These are phyloP conservation scores for Microcebus tavaratra DNA, from an alignment of 2,113 vertebrate species.

Conservation along the genomic window DNA sequence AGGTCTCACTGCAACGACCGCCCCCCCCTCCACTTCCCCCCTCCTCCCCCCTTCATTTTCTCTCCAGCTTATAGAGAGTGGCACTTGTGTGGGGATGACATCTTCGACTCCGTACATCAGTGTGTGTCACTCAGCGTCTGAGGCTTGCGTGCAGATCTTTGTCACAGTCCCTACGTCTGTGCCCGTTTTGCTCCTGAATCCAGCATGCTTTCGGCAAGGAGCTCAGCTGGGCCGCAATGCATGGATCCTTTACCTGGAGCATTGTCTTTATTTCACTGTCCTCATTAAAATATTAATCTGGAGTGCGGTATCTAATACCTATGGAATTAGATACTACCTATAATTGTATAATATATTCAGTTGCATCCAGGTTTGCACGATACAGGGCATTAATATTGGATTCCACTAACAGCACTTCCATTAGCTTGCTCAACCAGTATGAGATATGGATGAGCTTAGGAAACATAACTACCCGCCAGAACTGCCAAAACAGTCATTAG, in stretches of 20 bases:
- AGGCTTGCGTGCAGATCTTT: constrained; percentile 82
- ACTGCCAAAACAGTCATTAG: constrained; percentile 88
- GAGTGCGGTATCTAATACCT: constrained; percentile 80
- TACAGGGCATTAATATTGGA: constrained; percentile 85
- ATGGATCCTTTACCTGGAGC: constrained; percentile 79
- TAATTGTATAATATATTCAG: constrained; percentile 84
- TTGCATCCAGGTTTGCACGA: constrained; percentile 82
- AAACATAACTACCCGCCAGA: constrained; percentile 83
- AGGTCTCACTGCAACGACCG: constrained; percentile 86
- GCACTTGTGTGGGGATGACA: constrained; percentile 86
- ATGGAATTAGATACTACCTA: constrained; percentile 84
- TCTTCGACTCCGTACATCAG: constrained; percentile 88
- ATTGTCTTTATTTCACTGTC: constrained; percentile 81
- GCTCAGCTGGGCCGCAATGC: constrained; percentile 71
- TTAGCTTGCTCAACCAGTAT: constrained; percentile 85
- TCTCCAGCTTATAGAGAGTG: constrained; percentile 83
- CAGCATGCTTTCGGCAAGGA: constrained; percentile 67
- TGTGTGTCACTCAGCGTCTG: constrained; percentile 88
- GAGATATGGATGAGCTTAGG: constrained; percentile 83
- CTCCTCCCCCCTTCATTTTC: constrained; percentile 63
- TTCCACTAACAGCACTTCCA: constrained; percentile 86
- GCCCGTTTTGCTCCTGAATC: constrained; percentile 58
- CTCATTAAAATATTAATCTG: constrained; percentile 86
- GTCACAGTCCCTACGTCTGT: constrained; percentile 78
- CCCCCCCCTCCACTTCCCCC: constrained; percentile 48